Base-by-base conservation (phyloP, 2,888 invertebrate species). In the Synanthedon myopaeformis region DNA sequence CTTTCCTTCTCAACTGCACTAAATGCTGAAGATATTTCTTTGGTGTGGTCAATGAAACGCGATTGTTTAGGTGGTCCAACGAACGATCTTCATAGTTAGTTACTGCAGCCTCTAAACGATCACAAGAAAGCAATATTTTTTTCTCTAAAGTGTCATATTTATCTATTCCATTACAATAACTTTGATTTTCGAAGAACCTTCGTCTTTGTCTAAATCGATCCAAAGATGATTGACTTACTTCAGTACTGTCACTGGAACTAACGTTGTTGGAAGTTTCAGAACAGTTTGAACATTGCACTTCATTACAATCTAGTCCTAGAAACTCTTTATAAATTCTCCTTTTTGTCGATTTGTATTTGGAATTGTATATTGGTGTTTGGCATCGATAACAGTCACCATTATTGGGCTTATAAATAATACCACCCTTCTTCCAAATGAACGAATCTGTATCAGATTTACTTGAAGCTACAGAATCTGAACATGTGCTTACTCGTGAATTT, bases 21-120 rank as follows among this genome's bases (percentile, higher is more conserved):
- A 91, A 78, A 69, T 91, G 89, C 60, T 85, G 87, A 55, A 91
- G 69, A 74, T 90, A 91, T 57, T 89, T 87, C 54, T 89, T 90
- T 1, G 91, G 91, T 8, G 74, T 76, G 17, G 74, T 65, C n/a
- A 54, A 56, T 6, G 53, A n/a, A 51, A 56, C 42, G 49, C 54
- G 41, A 42, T 57, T 54, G n/a, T 59, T 62, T 53, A 61, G 64
- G 56, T 65, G 5, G 54, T 62, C 64, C 19, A 60, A 51, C 23
- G 82, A 59, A 65, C 82, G 82, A 52, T 61, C 63, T 52, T 82
- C 76, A 58, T 85, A 86, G 55, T 67, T 74, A 54, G 69, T 67
- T 0, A 74, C 76, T 2, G 79, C 69, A 0, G 60, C 61, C 56
- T 85, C 82, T 6, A 85, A 58, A 28, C 68, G 70, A 23, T 72